Base-by-base conservation (phyloP, 1,140 invertebrate genomes). In the Drosophila nigrodunni region DNA sequence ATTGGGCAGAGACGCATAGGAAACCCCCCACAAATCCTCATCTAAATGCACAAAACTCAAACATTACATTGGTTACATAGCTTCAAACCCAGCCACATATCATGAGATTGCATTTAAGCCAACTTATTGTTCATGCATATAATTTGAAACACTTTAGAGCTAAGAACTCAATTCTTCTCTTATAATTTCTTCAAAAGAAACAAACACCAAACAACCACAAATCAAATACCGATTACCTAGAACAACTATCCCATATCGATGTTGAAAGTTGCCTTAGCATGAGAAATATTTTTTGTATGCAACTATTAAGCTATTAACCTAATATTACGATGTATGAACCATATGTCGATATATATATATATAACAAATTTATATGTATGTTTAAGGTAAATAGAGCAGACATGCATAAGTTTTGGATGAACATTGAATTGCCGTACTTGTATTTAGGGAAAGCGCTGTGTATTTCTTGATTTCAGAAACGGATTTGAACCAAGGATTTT, bases 181-280 rank as follows among this genome's bases (percentile, higher is more conserved):
- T 30, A 30, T 30, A 2, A 30, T 30, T 30, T 30, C 25, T 30
- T 30, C 25, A 30, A 5, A 30, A 30, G 25, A 5, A 30, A 30
- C 25, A 30, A 30, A 30, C 25, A 30, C 25, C 25, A 30, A 54
- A 54, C 15, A 35, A 13, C 50, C 15, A 57, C 15, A 65, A 47
- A 78, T 44, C 62, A 78, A 57, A 44, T 50, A 75, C 30, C 50
- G 5, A 43, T 10, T 50, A 50, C 25, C 49, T 50, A 25, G 25
- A 34, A 58, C 50, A 89, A 80, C 78, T 74, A 87, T 78, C 74
- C 90, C 90, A 90, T 91, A 92, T 92, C 90, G 82, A 90, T 87
- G 90, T 90, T 92, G 67, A 91, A 89, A 89, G 90, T 90, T 92
- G 90, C 90, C 90, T 92, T 92, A 92, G 87, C 80, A 91, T 82